Base-by-base conservation (phyloP, 1,140 invertebrate species). In the Sarcophaga bullata region DNA sequence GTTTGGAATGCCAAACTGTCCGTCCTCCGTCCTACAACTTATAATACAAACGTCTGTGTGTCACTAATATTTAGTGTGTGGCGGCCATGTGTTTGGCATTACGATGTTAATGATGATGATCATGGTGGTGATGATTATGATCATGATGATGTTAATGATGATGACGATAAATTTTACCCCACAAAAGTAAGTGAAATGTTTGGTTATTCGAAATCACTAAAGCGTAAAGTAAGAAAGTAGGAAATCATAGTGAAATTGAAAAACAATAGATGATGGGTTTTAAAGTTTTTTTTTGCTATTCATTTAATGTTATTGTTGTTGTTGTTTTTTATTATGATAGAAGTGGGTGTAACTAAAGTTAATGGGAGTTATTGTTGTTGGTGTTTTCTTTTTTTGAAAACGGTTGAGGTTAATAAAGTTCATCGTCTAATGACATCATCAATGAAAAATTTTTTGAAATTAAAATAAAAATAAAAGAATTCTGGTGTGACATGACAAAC, bases 211-310 rank as follows among this genome's bases (percentile, higher is more conserved):
- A 58, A 68, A 68, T n/a, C 62, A 68, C 17, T 68, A 2, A 19
- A 68, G n/a, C 62, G 62, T 68, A 68, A 68, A 68, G n/a, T 68
- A 68, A 68, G 62, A 68, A 68, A 68, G 62, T 68, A 68, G 62
- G 62, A 68, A 68, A 68, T 68, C 62, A 68, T 19, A 68, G 17
- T 68, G 62, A 68, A 68, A 68, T 68, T 68, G 62, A 68, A 19
- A 68, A 68, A 68, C 62, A 68, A 68, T 68, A 68, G 62, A 68
- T 68, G 62, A 19, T 58, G 54, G 19, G 62, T 15, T 68, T n/a
- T 37, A 37, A 37, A 37, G 25, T 62, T 62, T 62, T n/a, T 68
- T 19, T 7, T 37, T 37, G 25, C 25, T 37, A 37, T 37, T 37
- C 25, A 37, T 37, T 37, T 37, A 37, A 37, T 37, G 25, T 37